A percentile compares a stretch with the other conserved stretches of the same genome.
phyloP scores from a whole-genome alignment of 2,797 vertebrate species.

The Sardinella longiceps region DNA sequence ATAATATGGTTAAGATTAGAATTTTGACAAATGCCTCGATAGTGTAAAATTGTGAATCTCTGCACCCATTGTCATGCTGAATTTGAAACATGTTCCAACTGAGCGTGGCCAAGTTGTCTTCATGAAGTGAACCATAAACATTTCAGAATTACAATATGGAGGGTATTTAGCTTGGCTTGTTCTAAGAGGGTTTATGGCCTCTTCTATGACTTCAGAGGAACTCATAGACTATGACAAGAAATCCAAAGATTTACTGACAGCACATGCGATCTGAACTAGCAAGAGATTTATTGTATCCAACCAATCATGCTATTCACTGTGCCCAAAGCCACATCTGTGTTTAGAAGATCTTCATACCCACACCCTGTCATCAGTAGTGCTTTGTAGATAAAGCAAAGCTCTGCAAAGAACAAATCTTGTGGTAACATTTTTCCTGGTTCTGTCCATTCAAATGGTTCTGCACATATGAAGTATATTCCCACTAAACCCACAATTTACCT shows the following conservation, averaged over 20 bases:
- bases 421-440: not conserved
- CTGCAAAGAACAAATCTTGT: constrained; percentile 34
- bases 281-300: not conserved
- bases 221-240: not conserved
- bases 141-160: not conserved
- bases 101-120: no score
- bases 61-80: no score
- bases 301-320: not conserved
- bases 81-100: no score
- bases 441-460: constrained; percentile 8
- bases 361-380: constrained; percentile 16
- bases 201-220: not conserved
- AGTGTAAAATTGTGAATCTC: no score
- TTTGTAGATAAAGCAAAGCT: constrained; percentile 29
- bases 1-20: no score
- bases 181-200: not conserved
- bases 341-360: not conserved
- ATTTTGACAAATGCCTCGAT: no score
- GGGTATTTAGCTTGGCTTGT: not conserved
- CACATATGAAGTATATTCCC: constrained; percentile 10
- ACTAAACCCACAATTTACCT: constrained; percentile 31
- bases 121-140: no score
- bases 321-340: constrained; percentile 15
- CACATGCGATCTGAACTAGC: not conserved
- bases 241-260: not conserved